Base-by-base conservation (phyloP, 2,888 invertebrate genomes). In the Ctenicera cuprea region DNA sequence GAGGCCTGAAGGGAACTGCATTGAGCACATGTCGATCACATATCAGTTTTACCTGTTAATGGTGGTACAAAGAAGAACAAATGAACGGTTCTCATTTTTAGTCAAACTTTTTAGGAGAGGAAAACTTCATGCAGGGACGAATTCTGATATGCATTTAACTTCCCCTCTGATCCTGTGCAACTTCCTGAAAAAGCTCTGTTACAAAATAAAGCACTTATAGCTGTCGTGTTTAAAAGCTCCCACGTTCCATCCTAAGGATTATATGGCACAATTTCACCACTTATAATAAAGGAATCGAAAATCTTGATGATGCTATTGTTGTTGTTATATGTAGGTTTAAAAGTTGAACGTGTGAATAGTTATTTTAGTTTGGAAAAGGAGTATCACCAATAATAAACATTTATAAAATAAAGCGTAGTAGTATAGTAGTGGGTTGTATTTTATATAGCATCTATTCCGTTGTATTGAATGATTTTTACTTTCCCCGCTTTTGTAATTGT, bases 141-240 rank as follows among this genome's bases (percentile, higher is more conserved):
- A 45, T 45, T 45, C 9, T 33, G 8, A 33, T 33, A 33, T 33
- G 33, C 33, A 33, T 9, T 33, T 33, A 12, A 33, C 7, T 54
- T 33, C 14, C 54, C 54, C 54, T 33, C 54, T 14, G 26, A 26
- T 33, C 30, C 12, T 16, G 14, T 33, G 14, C 30, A n/a, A 9
- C 22, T 12, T 12, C 9, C 11, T 50, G 18, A 1, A 12, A 20
- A 18, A 54, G 22, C n/a, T n/a, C 54, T 30, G 16, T 33, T 37
- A 48, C 33, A 16, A 64, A 64, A 50, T 50, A 50, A 50, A 48
- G 64, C 16, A 48, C 64, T 64, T 64, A 50, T 45, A 50, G 48
- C 33, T 64, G 48, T 50, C 64, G 64, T 16, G 48, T 37, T 50
- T 48, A 64, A 48, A 20, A 48, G 64, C 33, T 48, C 16, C 26